Evolutionary conservation across 2,888 invertebrate genomes (phyloP).

Genomic region (Caenorhabditis doughertyi): DNA sequence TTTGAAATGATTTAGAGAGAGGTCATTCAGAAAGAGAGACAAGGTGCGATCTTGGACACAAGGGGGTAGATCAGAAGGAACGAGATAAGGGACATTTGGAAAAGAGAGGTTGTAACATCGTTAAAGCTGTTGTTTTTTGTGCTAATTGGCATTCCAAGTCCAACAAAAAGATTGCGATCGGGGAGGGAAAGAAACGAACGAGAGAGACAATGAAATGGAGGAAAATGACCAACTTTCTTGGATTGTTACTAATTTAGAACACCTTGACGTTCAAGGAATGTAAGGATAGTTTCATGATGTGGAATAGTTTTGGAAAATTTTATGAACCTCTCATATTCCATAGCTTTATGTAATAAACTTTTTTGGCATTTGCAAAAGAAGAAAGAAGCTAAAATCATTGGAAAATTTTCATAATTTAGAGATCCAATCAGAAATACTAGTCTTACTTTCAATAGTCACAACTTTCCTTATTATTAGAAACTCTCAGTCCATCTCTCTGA

Average conservation of each 20-base stretch:
- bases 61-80: neutral
- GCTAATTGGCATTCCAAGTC: conserved; percentile 44
- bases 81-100: conserved; percentile 27
- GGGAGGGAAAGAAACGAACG: neutral
- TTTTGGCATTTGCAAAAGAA: too few relatives aligned
- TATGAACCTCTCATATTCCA: too few relatives aligned
- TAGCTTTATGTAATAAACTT: too few relatives aligned
- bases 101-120: conserved; percentile 47
- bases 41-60: neutral
- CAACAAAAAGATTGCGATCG: conserved; percentile 35
- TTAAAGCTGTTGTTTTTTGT: conserved; percentile 44
- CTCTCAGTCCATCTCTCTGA: too few relatives aligned
- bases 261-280: too few relatives aligned
- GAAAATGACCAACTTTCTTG: conserved; percentile 8
- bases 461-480: too few relatives aligned
- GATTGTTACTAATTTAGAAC: conserved; percentile 1
- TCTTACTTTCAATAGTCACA: too few relatives aligned
- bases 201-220: neutral
- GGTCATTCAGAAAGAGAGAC: conserved; percentile 3
- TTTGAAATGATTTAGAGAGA: neutral
- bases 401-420: too few relatives aligned
- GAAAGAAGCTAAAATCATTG: too few relatives aligned
- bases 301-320: too few relatives aligned
- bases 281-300: too few relatives aligned
- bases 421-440: too few relatives aligned